phyloP scores from a whole-genome alignment of 2,113 vertebrate genomes.

The Ceyx cyanopectus region DNA sequence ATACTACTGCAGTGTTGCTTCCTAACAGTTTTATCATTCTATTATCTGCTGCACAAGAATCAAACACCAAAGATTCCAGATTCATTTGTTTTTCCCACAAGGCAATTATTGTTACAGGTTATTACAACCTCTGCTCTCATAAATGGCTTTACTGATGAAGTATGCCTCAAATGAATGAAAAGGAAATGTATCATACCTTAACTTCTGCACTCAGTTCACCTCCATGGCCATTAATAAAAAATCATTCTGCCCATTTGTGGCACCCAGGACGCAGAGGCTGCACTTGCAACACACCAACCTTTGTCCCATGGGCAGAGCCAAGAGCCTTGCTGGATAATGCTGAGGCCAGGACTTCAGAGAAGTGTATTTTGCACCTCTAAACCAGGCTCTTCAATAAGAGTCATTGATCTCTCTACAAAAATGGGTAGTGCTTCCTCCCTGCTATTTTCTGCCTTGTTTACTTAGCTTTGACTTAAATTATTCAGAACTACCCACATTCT shows the following conservation, averaged over 20 bases:
- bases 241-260: neutral
- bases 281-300: neutral
- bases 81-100: neutral
- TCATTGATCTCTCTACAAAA: neutral
- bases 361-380: neutral
- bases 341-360: neutral
- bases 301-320: accelerated
- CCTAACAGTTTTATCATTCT: neutral
- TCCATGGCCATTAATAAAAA: neutral
- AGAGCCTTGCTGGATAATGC: neutral
- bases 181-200: neutral
- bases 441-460: neutral
- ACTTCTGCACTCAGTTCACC: neutral
- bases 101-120: neutral
- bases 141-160: slow-evolving; percentile 14
- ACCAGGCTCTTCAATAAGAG: neutral
- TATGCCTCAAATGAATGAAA: neutral
- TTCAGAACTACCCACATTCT: neutral
- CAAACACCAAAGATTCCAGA: neutral
- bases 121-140: neutral
- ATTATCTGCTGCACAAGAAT: neutral
- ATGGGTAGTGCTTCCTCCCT: neutral
- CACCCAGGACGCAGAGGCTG: neutral
- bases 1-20: neutral
- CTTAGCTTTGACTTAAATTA: neutral